A percentile compares a stretch with the other conserved stretches of the same genome.
These are phyloP conservation scores for Mellivora capensis DNA, from an alignment of 2,113 vertebrate species.

Conservation along the genomic window DNA sequence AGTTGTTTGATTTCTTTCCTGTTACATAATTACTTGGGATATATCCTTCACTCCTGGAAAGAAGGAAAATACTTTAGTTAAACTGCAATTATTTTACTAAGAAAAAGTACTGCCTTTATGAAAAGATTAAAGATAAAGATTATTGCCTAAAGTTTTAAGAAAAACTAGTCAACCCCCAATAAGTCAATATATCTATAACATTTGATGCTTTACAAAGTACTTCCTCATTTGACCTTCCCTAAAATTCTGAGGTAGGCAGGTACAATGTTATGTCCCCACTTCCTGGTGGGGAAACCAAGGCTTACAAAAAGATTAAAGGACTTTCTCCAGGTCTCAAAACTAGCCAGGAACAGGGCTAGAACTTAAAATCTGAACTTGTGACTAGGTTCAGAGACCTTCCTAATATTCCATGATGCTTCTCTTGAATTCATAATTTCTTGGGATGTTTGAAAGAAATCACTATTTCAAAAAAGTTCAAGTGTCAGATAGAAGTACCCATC, in stretches of 20 bases:
- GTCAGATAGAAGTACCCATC: neutral
- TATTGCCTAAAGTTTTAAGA: neutral
- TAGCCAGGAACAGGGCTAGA: neutral
- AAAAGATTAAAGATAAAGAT: neutral
- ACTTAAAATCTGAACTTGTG: neutral
- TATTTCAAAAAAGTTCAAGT: neutral
- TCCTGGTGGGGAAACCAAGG: neutral
- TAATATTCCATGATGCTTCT: neutral
- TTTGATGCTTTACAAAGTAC: neutral
- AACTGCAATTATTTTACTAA: conserved; percentile 13
- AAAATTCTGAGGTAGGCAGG: neutral
- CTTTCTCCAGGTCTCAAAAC: neutral
- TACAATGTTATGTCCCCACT: neutral
- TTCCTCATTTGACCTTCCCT: neutral
- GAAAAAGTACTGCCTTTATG: neutral
- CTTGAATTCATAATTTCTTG: neutral
- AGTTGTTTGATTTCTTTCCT: conserved; percentile 89
- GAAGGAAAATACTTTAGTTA: conserved; percentile 42
- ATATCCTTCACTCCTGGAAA: conserved; percentile 90
- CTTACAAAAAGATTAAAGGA: neutral
- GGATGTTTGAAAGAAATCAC: neutral
- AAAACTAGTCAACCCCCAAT: neutral
- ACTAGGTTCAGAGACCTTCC: neutral
- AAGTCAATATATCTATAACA: neutral
- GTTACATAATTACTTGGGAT: conserved; percentile 96